These are phyloP conservation scores for Abramis brama DNA, from an alignment of 2,113 vertebrate species.

Conservation along the genomic window DNA sequence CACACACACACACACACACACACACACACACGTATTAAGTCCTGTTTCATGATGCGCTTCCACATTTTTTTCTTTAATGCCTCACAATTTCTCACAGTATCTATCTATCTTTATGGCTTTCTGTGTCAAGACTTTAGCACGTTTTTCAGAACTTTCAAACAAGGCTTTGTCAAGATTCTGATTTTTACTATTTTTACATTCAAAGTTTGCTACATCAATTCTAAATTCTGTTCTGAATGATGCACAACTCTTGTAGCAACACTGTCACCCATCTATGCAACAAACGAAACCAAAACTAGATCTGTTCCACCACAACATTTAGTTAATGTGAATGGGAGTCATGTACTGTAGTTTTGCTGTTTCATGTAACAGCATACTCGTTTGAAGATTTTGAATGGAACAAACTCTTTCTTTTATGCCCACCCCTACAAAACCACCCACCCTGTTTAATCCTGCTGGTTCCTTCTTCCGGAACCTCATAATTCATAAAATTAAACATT, in stretches of 20 bases:
- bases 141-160: not conserved
- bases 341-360: not conserved
- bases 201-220: not conserved
- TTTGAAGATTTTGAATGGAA: not conserved
- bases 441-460: not conserved
- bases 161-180: not conserved
- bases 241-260: not conserved
- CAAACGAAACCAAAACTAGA: constrained; percentile 13
- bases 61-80: not conserved
- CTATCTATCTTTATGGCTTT: not conserved
- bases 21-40: not conserved
- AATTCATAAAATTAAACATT: not conserved
- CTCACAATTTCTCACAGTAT: not conserved
- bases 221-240: not conserved
- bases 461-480: not conserved
- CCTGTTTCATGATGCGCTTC: not conserved
- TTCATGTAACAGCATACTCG: not conserved
- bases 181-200: not conserved
- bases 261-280: not conserved
- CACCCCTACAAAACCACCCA: not conserved
- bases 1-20: not conserved
- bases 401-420: constrained; percentile 1
- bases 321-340: not conserved
- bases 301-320: not conserved
- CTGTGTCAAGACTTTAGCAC: not conserved